A percentile compares a stretch with the other conserved stretches of the same genome.
phyloP scores from a whole-genome alignment of 2,888 invertebrate genomes.

The Marronus borbonicus region DNA sequence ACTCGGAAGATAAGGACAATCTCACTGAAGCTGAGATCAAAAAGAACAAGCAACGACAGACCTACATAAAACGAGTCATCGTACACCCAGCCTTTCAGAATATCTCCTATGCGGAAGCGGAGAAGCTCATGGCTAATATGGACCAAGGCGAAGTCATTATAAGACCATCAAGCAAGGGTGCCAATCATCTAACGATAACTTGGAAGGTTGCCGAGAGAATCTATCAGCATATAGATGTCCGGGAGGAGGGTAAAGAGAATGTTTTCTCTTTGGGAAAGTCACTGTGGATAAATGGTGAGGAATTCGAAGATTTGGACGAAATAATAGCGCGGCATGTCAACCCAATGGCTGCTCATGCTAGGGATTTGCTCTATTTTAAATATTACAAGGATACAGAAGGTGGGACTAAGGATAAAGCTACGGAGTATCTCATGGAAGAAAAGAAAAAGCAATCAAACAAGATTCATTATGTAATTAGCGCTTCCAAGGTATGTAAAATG shows the following conservation, averaged over 20 bases:
- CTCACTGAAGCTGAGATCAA: conserved; percentile 86
- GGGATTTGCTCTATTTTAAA: conserved; percentile 93
- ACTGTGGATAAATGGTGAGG: conserved; percentile 91
- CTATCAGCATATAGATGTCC: conserved; percentile 96
- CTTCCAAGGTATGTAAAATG: conserved; percentile 74
- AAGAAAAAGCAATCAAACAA: conserved; percentile 90
- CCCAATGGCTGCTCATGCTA: conserved; percentile 95
- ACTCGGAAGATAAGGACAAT: conserved; percentile 85
- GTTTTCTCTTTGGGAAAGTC: conserved; percentile 93
- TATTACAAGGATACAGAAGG: conserved; percentile 87
- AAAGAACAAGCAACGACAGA: conserved; percentile 85
- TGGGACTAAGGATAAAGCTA: conserved; percentile 89
- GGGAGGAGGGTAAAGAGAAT: conserved; percentile 97
- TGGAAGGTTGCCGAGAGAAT: conserved; percentile 98
- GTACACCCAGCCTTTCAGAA: conserved; percentile 98
- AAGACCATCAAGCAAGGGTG: conserved; percentile 96
- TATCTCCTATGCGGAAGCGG: conserved; percentile 93
- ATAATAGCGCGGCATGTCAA: conserved; percentile 97
- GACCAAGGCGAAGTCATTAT: conserved; percentile 98
- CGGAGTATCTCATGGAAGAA: conserved; percentile 90
- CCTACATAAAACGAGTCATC: conserved; percentile 96
- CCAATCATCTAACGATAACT: conserved; percentile 96
- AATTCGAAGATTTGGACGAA: conserved; percentile 99
- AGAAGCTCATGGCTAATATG: conserved; percentile 91
- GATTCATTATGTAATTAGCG: conserved; percentile 91